Evolutionary conservation across 2,797 vertebrate species (phyloP), one percentile per base, ranked within the genome.

Genomic region (Spheniscus humboldti): DNA sequence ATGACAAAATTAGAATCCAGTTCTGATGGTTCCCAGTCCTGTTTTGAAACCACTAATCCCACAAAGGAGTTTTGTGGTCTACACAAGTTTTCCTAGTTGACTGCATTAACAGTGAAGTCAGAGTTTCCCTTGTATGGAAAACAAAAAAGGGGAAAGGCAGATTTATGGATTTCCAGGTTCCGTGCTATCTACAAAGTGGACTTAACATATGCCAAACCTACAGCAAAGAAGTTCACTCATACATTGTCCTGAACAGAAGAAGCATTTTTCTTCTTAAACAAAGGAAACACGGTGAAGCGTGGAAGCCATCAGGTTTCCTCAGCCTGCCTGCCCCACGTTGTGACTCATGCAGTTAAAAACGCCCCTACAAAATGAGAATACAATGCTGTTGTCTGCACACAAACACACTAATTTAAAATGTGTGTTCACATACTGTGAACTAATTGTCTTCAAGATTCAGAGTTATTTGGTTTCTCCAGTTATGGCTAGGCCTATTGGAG

Each of bases 71-170:
- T 94, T 84, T 92, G 89, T 81, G 94, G 94, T 92, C 89, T 92
- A 9, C 43, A 91, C 47, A 53, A 92, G 76, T 66, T 90, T 91
- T 94, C 89, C 92, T 86, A 24, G 39, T 73, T 90, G 93, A 23
- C 87, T 94, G 82, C 79, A 74, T 57, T 86, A 78, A 33, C 63
- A 68, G 1, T 94, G 94, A 96, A 76, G 95, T 96, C 96, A 96
- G 87, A 92, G 39, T 88, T 97, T 95, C 93, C 94, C 83, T 92
- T 92, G 57, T 55, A 55, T 39, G 57, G 72, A 69, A 81, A 81
- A 59, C 45, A 69, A 56, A 86, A 64, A 48, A 31, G 57, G 10
- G 55, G 30, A 33, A 55, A 66, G 57, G 76, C 76, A 71, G 87
- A 76, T 90, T 79, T 90, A 81, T 78, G 69, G 35, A 59, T 90